phyloP scores from a whole-genome alignment of 2,888 invertebrate genomes.

The Leucophenga maculata region DNA sequence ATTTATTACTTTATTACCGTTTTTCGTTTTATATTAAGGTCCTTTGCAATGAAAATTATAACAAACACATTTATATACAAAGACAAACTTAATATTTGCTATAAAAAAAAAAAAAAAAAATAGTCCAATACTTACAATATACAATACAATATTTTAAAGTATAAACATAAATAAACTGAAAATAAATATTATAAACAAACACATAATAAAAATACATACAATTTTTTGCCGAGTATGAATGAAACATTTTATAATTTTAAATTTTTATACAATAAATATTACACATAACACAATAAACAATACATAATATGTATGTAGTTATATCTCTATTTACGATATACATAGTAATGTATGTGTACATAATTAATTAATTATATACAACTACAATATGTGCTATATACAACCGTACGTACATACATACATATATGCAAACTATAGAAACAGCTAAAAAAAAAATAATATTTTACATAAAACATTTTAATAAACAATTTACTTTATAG shows the following conservation, averaged over 20 bases:
- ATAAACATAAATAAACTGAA: background rate
- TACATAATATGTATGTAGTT: background rate
- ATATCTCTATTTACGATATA: background rate
- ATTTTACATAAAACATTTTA: too few relatives aligned
- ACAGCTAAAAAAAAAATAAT: background rate
- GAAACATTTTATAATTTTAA: background rate
- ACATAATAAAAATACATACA: background rate
- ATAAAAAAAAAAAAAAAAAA: too few relatives aligned
- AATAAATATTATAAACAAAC: background rate
- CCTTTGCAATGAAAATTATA: constrained; percentile 41
- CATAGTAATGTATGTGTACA: too few relatives aligned
- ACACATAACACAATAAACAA: background rate
- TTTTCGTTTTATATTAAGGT: constrained; percentile 55
- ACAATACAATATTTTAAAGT: too few relatives aligned
- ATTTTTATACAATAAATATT: background rate
- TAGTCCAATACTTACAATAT: too few relatives aligned
- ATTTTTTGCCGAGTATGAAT: too few relatives aligned
- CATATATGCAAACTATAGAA: constrained; percentile 17
- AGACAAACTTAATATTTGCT: constrained; percentile 14
- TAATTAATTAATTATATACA: too few relatives aligned
- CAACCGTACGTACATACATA: constrained; percentile 22
- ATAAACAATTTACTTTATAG: too few relatives aligned
- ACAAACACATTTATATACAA: constrained; percentile 22
- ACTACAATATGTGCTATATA: constrained; percentile 6
- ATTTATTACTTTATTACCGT: constrained; percentile 69